Conservation (phyloP, 2,113 vertebrate genomes). For the Echinops telfairi region DNA sequence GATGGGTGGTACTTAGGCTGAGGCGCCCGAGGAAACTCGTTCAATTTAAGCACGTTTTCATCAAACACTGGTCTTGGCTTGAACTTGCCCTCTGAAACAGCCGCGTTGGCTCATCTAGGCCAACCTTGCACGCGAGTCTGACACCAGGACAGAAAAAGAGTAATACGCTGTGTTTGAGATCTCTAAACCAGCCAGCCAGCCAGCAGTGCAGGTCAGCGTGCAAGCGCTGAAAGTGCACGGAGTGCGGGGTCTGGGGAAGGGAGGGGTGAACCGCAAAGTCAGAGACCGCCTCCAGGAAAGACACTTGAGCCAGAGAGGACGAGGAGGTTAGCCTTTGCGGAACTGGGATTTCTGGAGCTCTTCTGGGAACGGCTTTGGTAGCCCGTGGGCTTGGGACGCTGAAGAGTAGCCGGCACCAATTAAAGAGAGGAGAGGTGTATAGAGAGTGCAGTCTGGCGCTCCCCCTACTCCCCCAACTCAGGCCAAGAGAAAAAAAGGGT, state of each 20-base stretch:
- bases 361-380: background rate
- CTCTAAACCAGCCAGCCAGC: background rate
- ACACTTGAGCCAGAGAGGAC: background rate
- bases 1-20: background rate
- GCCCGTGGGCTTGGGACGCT: background rate
- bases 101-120: conserved; percentile 65
- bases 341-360: background rate
- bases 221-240: background rate
- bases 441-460: background rate
- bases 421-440: background rate
- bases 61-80: background rate
- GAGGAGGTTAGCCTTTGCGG: background rate
- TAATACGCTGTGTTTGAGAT: background rate
- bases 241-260: background rate
- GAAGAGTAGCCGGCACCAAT: background rate
- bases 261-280: background rate
- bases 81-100: background rate
- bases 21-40: background rate
- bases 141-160: background rate
- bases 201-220: background rate
- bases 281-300: background rate
- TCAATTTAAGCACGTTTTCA: conserved; percentile 47
- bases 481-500: background rate
- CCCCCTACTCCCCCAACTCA: background rate
- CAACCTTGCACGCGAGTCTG: background rate